Base-by-base conservation (phyloP, 2,797 vertebrate genomes). In the Etheostoma perlongum region DNA sequence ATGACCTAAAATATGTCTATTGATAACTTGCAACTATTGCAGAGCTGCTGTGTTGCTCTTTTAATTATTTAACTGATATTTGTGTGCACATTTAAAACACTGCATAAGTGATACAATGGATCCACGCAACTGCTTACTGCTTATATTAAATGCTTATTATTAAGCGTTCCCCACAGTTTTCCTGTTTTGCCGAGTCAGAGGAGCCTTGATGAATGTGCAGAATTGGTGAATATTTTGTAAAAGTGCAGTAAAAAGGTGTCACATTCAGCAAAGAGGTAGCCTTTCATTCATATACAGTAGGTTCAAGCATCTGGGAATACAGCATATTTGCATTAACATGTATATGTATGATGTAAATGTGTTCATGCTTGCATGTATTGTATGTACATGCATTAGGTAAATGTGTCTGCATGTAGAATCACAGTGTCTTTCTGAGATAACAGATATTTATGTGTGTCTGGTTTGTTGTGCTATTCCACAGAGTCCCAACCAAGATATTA, bases 401-500 rank as follows among this genome's bases (percentile, higher is more conserved):
- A 46, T 67, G 67, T 58, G 51, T 79, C 42, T 65, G 46, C 18
- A 44, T 72, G 48, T 42, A 44, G 68, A 83, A 70, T 60, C 27
- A 62, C 53, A 62, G 40, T 53, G 30, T 61, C n/a, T 52, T 44
- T 71, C 58, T 23, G 66, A 76, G 46, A 58, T 81, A 63, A 73
- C 63, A 65, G 44, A 62, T 64, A 76, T 78, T 76, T 74, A 30
- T 53, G 27, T 75, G 67, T 62, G 71, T 84, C 77, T 78, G 80
- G 44, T 68, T 83, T 84, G 69, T 79, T 58, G 67, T 76, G 73
- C 78, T 68, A 63, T 85, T 81, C 82, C 85, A 73, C 14, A 5
- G 80, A 76, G 76, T 68, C 81, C 61, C 19, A 15, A 73, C 58
- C 54, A 59, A 77, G 74, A 88, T 89, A 93, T 94, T 93, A 93